phyloP scores from a whole-genome alignment of 2,113 vertebrate species.

The Hypocryptadius cinnamomeus region DNA sequence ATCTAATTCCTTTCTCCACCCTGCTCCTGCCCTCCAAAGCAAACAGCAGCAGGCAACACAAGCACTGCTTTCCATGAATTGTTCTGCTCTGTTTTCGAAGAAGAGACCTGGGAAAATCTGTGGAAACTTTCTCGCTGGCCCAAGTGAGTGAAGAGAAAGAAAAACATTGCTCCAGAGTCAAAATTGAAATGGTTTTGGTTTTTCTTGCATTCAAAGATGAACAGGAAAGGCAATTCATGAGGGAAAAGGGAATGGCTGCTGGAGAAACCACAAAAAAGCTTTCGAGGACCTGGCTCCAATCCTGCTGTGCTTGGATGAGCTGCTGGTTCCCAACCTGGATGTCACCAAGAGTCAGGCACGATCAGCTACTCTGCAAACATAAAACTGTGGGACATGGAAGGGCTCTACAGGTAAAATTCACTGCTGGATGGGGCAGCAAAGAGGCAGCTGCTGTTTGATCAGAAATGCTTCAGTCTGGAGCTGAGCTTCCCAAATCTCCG shows the following conservation, averaged over 20 bases:
- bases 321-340: not conserved
- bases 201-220: not conserved
- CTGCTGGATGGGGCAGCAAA: not conserved
- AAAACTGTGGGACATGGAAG: not conserved
- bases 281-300: not conserved
- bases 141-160: not conserved
- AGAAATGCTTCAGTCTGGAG: not conserved
- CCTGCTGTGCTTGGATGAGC: not conserved
- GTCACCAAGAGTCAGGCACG: not conserved
- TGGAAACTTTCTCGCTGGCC: not conserved
- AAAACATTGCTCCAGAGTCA: not conserved
- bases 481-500: not conserved
- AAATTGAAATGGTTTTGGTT: not conserved
- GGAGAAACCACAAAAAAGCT: slow-evolving; percentile 3
- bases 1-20: not conserved
- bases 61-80: not conserved
- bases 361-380: not conserved
- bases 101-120: not conserved
- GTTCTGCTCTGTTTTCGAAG: not conserved
- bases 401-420: not conserved
- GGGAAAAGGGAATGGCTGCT: not conserved
- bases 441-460: not conserved
- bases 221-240: not conserved
- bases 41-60: not conserved
- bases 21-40: not conserved